Evolutionary conservation across 2,797 vertebrate genomes (phyloP).

Genomic region (Okamejei kenojei): DNA sequence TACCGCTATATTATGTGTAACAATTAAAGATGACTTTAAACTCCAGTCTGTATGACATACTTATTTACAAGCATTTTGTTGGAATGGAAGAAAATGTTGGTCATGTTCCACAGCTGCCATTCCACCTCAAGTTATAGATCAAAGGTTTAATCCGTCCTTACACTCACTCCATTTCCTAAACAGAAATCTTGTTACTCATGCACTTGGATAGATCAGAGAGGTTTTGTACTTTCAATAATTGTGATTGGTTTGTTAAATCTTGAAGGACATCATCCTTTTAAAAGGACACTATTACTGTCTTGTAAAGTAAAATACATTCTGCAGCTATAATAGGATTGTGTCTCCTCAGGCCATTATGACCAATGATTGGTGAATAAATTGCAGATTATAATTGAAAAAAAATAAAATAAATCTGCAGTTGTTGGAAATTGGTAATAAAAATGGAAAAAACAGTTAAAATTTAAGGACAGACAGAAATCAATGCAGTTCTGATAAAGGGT

Average conservation of each 20-base stretch:
- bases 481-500: no score
- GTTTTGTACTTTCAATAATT: neutral
- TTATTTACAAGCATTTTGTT: no score
- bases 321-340: neutral
- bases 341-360: neutral
- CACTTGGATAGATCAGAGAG: neutral
- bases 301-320: neutral
- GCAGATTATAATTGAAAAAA: neutral
- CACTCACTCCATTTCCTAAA: neutral
- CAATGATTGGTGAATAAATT: neutral
- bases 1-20: no score
- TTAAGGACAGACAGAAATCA: no score
- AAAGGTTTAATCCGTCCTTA: neutral
- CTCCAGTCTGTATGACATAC: no score
- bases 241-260: neutral
- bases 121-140: neutral
- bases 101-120: no score
- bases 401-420: no score
- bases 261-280: neutral
- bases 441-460: no score
- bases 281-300: neutral
- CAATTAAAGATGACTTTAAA: no score
- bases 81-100: no score
- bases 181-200: neutral
- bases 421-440: no score